A percentile compares a stretch with the other conserved stretches of the same genome.
phyloP scores from a whole-genome alignment of 2,113 vertebrate genomes.

The Oplegnathus fasciatus region DNA sequence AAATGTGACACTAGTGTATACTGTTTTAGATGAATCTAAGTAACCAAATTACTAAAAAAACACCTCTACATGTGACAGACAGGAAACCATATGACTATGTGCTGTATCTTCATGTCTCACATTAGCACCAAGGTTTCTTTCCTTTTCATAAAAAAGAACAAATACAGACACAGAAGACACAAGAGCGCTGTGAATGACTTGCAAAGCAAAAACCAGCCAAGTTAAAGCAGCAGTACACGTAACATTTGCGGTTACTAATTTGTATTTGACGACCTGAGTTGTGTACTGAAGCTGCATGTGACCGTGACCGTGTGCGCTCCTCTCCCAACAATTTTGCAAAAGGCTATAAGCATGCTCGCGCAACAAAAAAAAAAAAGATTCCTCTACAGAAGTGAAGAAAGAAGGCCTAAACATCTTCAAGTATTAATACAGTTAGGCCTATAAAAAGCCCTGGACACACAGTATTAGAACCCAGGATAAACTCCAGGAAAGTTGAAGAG shows the following conservation, averaged over 20 bases:
- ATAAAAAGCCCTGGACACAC: slow-evolving; percentile 79
- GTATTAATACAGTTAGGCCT: slow-evolving; percentile 81
- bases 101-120: slow-evolving; percentile 67
- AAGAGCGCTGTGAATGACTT: slow-evolving; percentile 39
- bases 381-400: slow-evolving; percentile 76
- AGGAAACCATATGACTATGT: slow-evolving; percentile 35
- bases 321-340: slow-evolving; percentile 42
- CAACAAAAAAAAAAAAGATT: slow-evolving; percentile 36
- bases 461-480: slow-evolving; percentile 81
- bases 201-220: slow-evolving; percentile 15
- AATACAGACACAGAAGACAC: slow-evolving; percentile 52
- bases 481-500: slow-evolving; percentile 78
- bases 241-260: slow-evolving; percentile 30
- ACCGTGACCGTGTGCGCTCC: slow-evolving; percentile 60
- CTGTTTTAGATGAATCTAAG: slow-evolving; percentile 1
- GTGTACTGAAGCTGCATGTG: slow-evolving; percentile 66
- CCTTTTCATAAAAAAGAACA: slow-evolving; percentile 48
- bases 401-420: slow-evolving; percentile 81
- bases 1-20: slow-evolving; percentile 11
- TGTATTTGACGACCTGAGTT: slow-evolving; percentile 78
- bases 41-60: slow-evolving; percentile 31
- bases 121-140: slow-evolving; percentile 82
- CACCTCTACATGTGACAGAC: slow-evolving; percentile 40
- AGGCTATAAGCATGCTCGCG: slow-evolving; percentile 70
- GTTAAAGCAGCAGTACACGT: slow-evolving; percentile 44